These are phyloP conservation scores for Sinocyclocheilus rhinocerous DNA, from an alignment of 2,113 vertebrate genomes.

Conservation along the genomic window DNA sequence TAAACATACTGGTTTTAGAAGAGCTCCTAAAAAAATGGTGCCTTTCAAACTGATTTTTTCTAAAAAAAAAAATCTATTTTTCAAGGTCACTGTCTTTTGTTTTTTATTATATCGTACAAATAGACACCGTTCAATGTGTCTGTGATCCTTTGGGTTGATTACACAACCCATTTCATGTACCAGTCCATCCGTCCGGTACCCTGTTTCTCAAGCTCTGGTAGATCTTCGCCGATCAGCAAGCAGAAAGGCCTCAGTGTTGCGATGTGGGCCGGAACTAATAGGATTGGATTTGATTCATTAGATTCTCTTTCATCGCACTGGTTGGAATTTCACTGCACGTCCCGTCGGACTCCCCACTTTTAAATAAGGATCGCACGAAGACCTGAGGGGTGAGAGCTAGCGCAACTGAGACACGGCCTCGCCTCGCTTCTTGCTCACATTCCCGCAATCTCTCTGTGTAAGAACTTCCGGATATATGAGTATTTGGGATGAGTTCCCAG, in stretches of 20 bases:
- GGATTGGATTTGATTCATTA: slow-evolving; percentile 87
- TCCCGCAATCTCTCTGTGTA: slow-evolving; percentile 24
- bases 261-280: slow-evolving; percentile 83
- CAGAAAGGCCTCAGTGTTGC: slow-evolving; percentile 72
- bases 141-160: slow-evolving; percentile 4
- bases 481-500: slow-evolving; percentile 15
- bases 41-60: not conserved
- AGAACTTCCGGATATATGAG: slow-evolving; percentile 25
- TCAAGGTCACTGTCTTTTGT: not conserved
- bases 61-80: not conserved
- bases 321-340: slow-evolving; percentile 83
- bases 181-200: slow-evolving; percentile 53
- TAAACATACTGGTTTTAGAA: not conserved
- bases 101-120: not conserved
- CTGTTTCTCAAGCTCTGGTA: slow-evolving; percentile 68
- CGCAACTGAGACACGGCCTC: slow-evolving; percentile 63
- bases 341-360: slow-evolving; percentile 72
- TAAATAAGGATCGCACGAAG: slow-evolving; percentile 56
- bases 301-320: slow-evolving; percentile 80
- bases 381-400: slow-evolving; percentile 62
- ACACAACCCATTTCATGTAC: slow-evolving; percentile 15
- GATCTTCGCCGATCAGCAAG: slow-evolving; percentile 69
- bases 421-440: slow-evolving; percentile 25
- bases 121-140: not conserved
- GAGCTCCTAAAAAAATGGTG: not conserved